A percentile compares a stretch with the other conserved stretches of the same genome.
phyloP scores from a whole-genome alignment of 2,797 vertebrate species.

The Ctenochaetus hawaiiensis region DNA sequence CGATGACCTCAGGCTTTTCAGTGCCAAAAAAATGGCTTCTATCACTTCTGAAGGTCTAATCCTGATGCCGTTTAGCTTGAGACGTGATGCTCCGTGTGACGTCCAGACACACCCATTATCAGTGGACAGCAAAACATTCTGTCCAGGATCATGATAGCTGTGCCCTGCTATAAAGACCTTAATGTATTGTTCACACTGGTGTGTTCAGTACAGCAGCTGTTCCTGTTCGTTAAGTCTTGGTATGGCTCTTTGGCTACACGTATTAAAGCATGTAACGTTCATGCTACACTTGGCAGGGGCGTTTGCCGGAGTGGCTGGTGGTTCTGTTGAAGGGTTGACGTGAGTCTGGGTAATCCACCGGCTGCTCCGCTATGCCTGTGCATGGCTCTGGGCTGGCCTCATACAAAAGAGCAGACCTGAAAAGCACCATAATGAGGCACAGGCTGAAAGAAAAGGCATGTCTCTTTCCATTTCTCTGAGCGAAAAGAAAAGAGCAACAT shows the following conservation, averaged over 20 bases:
- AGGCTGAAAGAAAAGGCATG: constrained; percentile 80
- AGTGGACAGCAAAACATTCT: constrained; percentile 56
- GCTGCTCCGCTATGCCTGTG: constrained; percentile 69
- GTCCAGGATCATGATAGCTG: constrained; percentile 53
- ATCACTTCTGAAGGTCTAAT: constrained; percentile 49
- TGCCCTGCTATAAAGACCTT: constrained; percentile 57
- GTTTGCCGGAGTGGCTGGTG: constrained; percentile 57
- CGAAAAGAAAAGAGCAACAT: constrained; percentile 81
- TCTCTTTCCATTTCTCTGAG: constrained; percentile 83
- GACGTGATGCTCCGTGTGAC: constrained; percentile 46
- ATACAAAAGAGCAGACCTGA: constrained; percentile 82
- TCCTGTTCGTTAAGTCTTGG: constrained; percentile 68
- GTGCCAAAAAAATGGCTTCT: constrained; percentile 42
- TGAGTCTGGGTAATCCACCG: constrained; percentile 76
- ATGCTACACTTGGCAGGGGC: constrained; percentile 65
- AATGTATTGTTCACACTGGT: constrained; percentile 68
- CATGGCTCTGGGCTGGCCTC: constrained; percentile 63
- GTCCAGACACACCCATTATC: constrained; percentile 61
- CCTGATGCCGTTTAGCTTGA: constrained; percentile 51
- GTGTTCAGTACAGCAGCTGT: constrained; percentile 72
- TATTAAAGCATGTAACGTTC: constrained; percentile 75
- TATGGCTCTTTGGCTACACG: constrained; percentile 73
- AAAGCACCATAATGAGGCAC: constrained; percentile 81
- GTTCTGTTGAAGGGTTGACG: constrained; percentile 61
- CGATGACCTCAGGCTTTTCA: constrained; percentile 48